phyloP scores from a whole-genome alignment of 2,797 vertebrate species.

The Octomys mimax region DNA sequence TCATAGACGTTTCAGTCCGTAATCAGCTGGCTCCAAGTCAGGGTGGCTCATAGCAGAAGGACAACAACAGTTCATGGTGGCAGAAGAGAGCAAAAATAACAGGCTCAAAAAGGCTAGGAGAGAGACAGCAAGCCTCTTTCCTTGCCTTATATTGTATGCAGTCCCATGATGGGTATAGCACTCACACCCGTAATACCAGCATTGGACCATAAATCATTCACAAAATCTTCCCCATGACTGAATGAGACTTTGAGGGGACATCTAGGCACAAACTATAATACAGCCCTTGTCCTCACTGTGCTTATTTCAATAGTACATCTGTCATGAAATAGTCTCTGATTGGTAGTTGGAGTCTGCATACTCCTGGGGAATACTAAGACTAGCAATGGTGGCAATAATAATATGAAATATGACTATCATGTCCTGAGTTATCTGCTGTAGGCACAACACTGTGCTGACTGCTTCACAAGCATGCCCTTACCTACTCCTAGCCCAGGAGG shows the following conservation, averaged over 20 bases:
- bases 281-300: not conserved
- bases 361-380: not conserved
- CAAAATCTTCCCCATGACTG: not conserved
- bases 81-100: not conserved
- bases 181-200: not conserved
- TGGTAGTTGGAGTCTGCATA: not conserved
- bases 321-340: not conserved
- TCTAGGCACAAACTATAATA: not conserved
- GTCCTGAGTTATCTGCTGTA: not conserved
- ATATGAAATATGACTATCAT: rapidly evolving
- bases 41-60: not conserved
- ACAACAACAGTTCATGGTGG: not conserved
- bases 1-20: not conserved
- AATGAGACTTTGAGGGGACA: not conserved
- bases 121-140: not conserved
- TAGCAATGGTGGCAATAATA: not conserved
- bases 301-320: not conserved
- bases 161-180: not conserved
- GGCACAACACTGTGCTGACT: not conserved
- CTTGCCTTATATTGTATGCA: not conserved
- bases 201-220: not conserved
- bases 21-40: not conserved
- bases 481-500: no score
- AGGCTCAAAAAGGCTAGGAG: not conserved
- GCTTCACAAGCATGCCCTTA: not conserved